Base-by-base conservation (phyloP, 2,113 vertebrate species). In the Trinectes maculatus region DNA sequence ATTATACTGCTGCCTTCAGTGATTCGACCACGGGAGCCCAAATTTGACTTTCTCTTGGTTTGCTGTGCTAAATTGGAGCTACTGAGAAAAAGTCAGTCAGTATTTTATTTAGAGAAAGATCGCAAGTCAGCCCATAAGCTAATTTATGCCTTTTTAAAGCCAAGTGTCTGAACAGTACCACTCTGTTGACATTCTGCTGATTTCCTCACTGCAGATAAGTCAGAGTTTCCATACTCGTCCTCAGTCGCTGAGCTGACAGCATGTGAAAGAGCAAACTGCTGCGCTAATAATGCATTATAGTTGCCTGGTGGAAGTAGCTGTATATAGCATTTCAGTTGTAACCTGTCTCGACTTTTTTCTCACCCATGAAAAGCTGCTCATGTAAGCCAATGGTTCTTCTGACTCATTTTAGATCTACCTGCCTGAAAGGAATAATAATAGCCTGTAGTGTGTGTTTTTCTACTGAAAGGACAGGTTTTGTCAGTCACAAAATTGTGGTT, bases 11-110 rank as follows among this genome's bases (percentile, higher is more conserved):
- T 44, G 33, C 40, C 16, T 60, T 33, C 42, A 21, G 31, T 51
- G 64, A 55, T 19, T 29, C 11, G 22, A 37, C 42, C 36, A 18
- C 16, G 8, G 22, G 12, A 52, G 49, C 18, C 28, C 37, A 59
- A 46, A 75, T 47, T 48, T 49, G 77, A 60, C 54, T 64, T 69
- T 67, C 47, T 52, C n/a, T 68, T 59, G 54, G 64, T 64, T 61
- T 69, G 43, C 36, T 47, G 1, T 2, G 37, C 25, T 63, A 19
- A 57, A 28, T 62, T n/a, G 13, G 57, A 52, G 21, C 49, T n/a
- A 60, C 16, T 47, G 25, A 48, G 8, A 40, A 26, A 52, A 29
- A 68, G 19, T 1, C 9, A 40, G 5, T 4, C 8, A 34, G 46
- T 33, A 47, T 60, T 7, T 52, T 39, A 48, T 52, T 51, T 33